Evolutionary conservation across 2,797 vertebrate species (phyloP).

Genomic region (Macropus fuliginosus): DNA sequence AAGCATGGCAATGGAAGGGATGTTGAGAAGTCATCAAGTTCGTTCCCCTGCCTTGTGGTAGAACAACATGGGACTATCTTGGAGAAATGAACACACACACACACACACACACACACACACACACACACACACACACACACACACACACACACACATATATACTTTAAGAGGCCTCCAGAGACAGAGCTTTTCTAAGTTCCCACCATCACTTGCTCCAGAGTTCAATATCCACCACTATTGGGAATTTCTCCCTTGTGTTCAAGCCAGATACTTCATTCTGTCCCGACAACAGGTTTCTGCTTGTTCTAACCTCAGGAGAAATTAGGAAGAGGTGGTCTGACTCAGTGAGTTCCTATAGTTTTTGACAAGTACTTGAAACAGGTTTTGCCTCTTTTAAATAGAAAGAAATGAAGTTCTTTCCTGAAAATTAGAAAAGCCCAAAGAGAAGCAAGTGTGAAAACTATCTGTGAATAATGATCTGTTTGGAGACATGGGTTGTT

Average conservation of each 20-base stretch:
- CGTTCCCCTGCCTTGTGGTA: not conserved
- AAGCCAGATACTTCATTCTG: not conserved
- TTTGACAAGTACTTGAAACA: not conserved
- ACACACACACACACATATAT: not conserved
- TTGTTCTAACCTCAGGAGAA: not conserved
- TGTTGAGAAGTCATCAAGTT: not conserved
- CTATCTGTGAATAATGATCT: not conserved
- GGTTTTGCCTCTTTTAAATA: not conserved
- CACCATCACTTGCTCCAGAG: not conserved
- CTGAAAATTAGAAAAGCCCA: slow-evolving; percentile 9
- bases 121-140: not conserved
- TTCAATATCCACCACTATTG: not conserved
- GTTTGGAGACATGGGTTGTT: not conserved
- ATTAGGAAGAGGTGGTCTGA: not conserved
- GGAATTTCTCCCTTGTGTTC: not conserved
- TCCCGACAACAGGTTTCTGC: not conserved
- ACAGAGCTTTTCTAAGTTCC: not conserved
- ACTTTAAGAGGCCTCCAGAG: not conserved
- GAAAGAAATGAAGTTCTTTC: not conserved
- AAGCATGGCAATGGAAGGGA: not conserved
- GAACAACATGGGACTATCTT: not conserved
- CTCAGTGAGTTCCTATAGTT: not conserved
- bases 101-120: not conserved
- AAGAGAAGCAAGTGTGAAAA: not conserved
- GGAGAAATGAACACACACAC: not conserved